Evolutionary conservation across 2,113 vertebrate genomes (phyloP), one percentile per base, ranked within the genome.

Genomic region (Pimephales promelas): DNA sequence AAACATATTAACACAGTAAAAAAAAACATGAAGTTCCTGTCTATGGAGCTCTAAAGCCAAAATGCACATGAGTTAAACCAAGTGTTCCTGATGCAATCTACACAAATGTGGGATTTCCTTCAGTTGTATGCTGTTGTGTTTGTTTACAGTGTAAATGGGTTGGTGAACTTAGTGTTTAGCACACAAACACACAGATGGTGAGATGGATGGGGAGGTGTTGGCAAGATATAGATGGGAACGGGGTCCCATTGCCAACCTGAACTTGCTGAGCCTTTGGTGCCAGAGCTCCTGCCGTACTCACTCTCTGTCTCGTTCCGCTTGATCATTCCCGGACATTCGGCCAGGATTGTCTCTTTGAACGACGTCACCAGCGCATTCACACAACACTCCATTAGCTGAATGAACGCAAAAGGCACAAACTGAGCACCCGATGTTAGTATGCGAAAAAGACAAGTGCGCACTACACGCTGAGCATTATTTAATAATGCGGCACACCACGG

Each of bases 321-420:
- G 95, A 99, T 99, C 98, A 99, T 99, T 93, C 97, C 98, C 79
- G 97, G 97, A 92, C 98, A 99, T 90, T 99, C 98, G 14, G 97
- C 96, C 93, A 99, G 93, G 94, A 99, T 99, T 73, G 97, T 99
- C 91, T 99, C 98, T 92, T 99, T 99, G 92, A 99, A 99, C 0
- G 96, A 98, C 0, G 98, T 99, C 88, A 99, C 97, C 85, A 99
- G 93, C 1, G 96, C 97, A 90, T 99, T 99, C 88, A 99, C 98
- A 85, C 97, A 99, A 89, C 97, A 99, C 90, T 99, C 98, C 97
- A 99, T 98, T 34, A 99, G 93, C 98, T 99, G 95, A 47, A 80
- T 1, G 62, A 83, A 70, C 10, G 6, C 57, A 34, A 76, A 57
- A 40, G 40, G 70, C 22, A 77, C 22, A 82, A 77, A 77, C 75